Base-by-base conservation (phyloP, 2,113 vertebrate species). In the Petroica traversi region DNA sequence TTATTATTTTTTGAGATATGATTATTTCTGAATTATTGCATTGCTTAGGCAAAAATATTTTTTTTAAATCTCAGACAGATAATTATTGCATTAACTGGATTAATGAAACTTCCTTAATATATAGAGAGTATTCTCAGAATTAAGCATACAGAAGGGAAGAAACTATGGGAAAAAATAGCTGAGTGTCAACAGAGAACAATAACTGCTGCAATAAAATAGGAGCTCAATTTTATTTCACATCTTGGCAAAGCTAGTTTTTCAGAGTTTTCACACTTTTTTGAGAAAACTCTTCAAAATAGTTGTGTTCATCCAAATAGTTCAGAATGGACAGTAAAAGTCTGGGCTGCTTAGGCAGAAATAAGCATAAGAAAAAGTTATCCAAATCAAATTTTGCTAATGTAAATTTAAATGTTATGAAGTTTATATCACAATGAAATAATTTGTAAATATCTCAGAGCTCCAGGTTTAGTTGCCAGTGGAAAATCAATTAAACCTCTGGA, bases 231-330 rank as follows among this genome's bases (percentile, higher is more conserved):
- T 2, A 22, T 67, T 75, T 2, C 8, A 40, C 7, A 5, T 71
- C n/a, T n/a, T 75, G 4, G 6, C 31, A 66, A 71, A 31, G 10
- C 3, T 40, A n/a, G 4, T 20, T 69, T 23, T 46, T 78, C 40
- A 61, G 2, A 14, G 3, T 55, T 59, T 41, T 12, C 8, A 46
- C 0, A 54, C 2, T 38, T 71, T 43, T 58, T 19, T 14, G 8
- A n/a, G 26, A 63, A 67, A 74, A 13, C 0, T 31, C 26, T 49
- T 43, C 8, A 72, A 59, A 63, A 62, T 4, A 28, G 1, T 61
- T 55, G 1, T n/a, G 15, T 6, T 19, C 1, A 2, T 25, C 6
- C 2, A 28, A 26, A 6, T 26, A 16, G 40, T 26, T 55, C 38
- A 75, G 10, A 62, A 48, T 15, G 16, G 1, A 1, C 31, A 29